Percentiles rank a stretch among this genome's conserved stretches.
These are phyloP conservation scores for Trissoscelio sp. DNA, from an alignment of 2,888 invertebrate species.

Conservation along the genomic window DNA sequence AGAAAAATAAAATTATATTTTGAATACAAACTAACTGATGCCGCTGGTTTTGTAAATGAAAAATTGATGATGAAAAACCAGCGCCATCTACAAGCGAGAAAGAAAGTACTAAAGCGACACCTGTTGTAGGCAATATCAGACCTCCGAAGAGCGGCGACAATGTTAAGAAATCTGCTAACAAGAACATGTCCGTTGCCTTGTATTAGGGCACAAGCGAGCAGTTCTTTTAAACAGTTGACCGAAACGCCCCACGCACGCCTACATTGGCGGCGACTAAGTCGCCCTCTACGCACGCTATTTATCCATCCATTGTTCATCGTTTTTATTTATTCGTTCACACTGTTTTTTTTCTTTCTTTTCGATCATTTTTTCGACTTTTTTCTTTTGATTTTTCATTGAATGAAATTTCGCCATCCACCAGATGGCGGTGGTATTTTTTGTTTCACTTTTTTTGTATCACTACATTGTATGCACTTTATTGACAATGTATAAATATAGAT, in stretches of 20 bases:
- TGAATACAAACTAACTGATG: no score
- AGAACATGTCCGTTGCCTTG: slow-evolving; percentile 41
- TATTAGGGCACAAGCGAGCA: slow-evolving; percentile 37
- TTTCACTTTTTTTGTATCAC: slow-evolving; percentile 26
- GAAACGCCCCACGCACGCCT: slow-evolving; percentile 1
- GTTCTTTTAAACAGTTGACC: slow-evolving; percentile 55
- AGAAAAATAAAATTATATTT: no score
- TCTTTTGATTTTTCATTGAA: neutral
- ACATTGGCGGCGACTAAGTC: slow-evolving; percentile 15
- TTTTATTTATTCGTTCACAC: slow-evolving; percentile 41
- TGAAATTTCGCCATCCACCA: slow-evolving; percentile 2
- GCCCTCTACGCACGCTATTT: slow-evolving; percentile 40
- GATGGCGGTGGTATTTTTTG: neutral
- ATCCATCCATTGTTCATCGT: slow-evolving; percentile 27
- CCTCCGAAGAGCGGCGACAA: slow-evolving; percentile 45
- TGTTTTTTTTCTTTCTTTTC: slow-evolving; percentile 10
- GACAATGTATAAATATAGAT: slow-evolving; percentile 40
- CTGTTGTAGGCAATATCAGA: slow-evolving; percentile 59
- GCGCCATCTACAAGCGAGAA: neutral
- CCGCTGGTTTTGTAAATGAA: no score
- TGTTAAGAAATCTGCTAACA: slow-evolving; percentile 31
- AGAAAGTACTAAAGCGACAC: slow-evolving; percentile 34
- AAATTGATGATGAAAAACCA: no score
- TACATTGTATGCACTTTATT: slow-evolving; percentile 32
- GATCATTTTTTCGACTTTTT: slow-evolving; percentile 17